Evolutionary conservation across 2,797 vertebrate species (phyloP).

Genomic region (Dryobates pubescens): DNA sequence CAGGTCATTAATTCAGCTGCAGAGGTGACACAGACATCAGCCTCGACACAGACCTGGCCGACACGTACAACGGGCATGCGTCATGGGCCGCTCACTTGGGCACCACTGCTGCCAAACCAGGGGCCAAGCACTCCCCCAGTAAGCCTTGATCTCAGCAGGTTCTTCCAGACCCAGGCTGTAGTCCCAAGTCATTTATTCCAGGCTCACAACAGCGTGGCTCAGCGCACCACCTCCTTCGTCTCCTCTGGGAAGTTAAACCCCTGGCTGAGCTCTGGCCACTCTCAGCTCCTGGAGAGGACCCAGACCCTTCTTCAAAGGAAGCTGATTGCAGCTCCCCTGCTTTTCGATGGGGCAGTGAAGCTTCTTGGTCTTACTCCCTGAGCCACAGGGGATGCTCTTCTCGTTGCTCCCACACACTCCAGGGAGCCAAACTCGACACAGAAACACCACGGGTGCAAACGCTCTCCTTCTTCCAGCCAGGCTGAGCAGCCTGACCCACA

Average conservation of each 20-base stretch:
- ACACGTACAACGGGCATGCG: accelerated
- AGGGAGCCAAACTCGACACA: accelerated
- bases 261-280: background rate
- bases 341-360: background rate
- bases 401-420: background rate
- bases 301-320: background rate
- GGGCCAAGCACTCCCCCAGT: background rate
- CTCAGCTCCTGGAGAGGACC: accelerated
- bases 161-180: background rate
- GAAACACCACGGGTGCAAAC: accelerated
- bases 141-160: background rate
- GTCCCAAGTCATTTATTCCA: background rate
- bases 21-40: background rate
- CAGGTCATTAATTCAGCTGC: slow-evolving; percentile 2
- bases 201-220: background rate
- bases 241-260: background rate
- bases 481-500: background rate
- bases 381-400: background rate
- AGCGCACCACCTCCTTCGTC: background rate
- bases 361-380: accelerated
- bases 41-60: background rate
- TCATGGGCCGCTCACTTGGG: background rate
- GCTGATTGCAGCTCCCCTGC: background rate
- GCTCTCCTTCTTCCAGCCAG: background rate
- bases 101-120: background rate